Evolutionary conservation across 1,140 invertebrate species (phyloP).

Genomic region (Chlorops oryzae): DNA sequence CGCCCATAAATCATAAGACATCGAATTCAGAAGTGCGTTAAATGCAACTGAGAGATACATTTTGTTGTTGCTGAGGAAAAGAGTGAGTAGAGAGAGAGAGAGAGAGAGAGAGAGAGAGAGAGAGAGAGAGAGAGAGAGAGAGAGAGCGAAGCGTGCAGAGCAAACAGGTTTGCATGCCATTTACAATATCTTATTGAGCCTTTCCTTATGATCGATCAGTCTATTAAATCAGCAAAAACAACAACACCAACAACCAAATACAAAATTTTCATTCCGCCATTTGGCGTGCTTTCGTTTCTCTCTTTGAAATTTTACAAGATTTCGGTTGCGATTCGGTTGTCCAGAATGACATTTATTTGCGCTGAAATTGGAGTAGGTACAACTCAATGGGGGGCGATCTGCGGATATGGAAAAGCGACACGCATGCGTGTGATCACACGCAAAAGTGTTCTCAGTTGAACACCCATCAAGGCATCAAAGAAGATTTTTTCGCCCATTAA

Average conservation of each 20-base stretch:
- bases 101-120: neutral
- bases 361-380: too few species aligned
- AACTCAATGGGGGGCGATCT: too few species aligned
- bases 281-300: too few species aligned
- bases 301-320: too few species aligned
- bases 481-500: too few species aligned
- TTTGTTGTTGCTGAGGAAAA: neutral
- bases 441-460: too few species aligned
- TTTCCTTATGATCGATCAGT: conserved; percentile 20
- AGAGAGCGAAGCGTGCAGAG: neutral
- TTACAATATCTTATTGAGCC: neutral
- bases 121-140: neutral
- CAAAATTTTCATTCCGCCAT: too few species aligned
- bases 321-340: too few species aligned
- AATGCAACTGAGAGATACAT: neutral
- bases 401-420: too few species aligned
- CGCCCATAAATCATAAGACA: conserved; percentile 19
- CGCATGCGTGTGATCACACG: too few species aligned
- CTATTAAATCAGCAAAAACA: conserved; percentile 14
- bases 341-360: too few species aligned
- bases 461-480: too few species aligned
- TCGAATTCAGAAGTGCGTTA: conserved; percentile 14
- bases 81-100: neutral
- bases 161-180: neutral
- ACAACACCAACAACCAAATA: conserved; percentile 10